Evolutionary conservation across 2,888 invertebrate species (phyloP), one percentile per base, ranked within the genome.

Genomic region (Suillia variegata): DNA sequence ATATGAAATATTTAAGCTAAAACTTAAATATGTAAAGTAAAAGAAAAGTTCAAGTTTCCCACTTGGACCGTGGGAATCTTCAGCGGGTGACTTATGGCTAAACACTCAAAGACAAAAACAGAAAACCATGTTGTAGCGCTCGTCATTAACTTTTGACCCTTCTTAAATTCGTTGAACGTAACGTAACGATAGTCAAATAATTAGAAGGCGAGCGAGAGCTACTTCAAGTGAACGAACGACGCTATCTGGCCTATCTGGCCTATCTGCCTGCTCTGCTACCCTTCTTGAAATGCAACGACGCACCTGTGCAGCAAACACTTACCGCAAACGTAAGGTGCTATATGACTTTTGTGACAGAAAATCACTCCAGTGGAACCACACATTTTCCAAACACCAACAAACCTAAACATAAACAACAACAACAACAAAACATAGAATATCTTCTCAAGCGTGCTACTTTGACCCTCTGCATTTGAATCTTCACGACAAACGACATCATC

Each of bases 341-440:
- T 69, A 73, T 74, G 74, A 74, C 76, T 76, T 71, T 67, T 63
- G 31, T 26, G 38, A 51, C 15, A 4, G 15, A 18, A 71, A 76
- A 76, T 73, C 76, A 75, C 68, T 73, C 72, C 71, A 65, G 71
- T 59, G 76, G 73, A 73, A 76, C 73, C 68, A 64, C 58, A 59
- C 55, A n/a, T 13, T 18, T 20, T 45, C 38, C 38, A 60, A 64
- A 66, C 67, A 65, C n/a, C n/a, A n/a, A n/a, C n/a, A n/a, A n/a
- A n/a, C n/a, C n/a, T n/a, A n/a, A n/a, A n/a, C n/a, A n/a, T n/a
- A n/a, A n/a, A n/a, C 61, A 52, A 53, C 52, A 58, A 48, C 24
- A 58, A 42, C 56, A 24, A 15, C 24, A 45, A 49, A 48, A 31
- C 20, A 33, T 48, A 22, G 55, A 17, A 54, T 24, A 53, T 10